Evolutionary conservation across 2,113 vertebrate genomes (phyloP).

Genomic region (Camelus dromedarius): DNA sequence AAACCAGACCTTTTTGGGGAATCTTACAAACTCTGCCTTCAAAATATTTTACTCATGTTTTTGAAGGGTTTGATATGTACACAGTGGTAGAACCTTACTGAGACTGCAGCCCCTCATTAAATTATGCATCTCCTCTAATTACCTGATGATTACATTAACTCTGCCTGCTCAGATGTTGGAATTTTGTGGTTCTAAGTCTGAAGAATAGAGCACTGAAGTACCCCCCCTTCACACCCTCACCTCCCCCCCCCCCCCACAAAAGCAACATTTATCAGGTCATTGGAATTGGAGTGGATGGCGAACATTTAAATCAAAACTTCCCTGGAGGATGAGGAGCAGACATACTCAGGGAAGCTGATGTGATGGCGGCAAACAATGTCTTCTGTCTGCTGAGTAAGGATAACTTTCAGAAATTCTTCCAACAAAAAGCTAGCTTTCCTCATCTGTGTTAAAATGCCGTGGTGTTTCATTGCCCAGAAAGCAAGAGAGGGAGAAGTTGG

Average conservation of each 20-base stretch:
- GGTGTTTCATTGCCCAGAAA: constrained; percentile 4
- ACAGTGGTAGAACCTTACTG: neutral
- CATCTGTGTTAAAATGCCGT: neutral
- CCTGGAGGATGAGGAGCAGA: neutral
- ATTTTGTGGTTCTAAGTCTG: neutral
- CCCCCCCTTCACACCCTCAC: too few relatives aligned
- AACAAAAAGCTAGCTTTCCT: neutral
- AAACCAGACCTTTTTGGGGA: neutral
- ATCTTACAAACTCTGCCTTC: neutral
- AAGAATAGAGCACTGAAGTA: neutral
- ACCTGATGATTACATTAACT: neutral
- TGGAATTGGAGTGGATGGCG: neutral
- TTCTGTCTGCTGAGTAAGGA: neutral
- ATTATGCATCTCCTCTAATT: neutral
- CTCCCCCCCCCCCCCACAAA: neutral
- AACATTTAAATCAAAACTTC: neutral
- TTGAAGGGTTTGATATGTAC: neutral
- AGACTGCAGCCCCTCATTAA: neutral
- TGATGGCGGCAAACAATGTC: neutral
- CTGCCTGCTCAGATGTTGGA: neutral
- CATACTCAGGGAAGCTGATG: neutral
- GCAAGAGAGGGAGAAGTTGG: constrained; percentile 31
- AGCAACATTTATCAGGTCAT: neutral
- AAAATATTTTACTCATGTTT: neutral
- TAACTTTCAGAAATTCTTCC: neutral